Evolutionary conservation across 2,797 vertebrate genomes (phyloP).

Genomic region (Heterohyrax brucei): DNA sequence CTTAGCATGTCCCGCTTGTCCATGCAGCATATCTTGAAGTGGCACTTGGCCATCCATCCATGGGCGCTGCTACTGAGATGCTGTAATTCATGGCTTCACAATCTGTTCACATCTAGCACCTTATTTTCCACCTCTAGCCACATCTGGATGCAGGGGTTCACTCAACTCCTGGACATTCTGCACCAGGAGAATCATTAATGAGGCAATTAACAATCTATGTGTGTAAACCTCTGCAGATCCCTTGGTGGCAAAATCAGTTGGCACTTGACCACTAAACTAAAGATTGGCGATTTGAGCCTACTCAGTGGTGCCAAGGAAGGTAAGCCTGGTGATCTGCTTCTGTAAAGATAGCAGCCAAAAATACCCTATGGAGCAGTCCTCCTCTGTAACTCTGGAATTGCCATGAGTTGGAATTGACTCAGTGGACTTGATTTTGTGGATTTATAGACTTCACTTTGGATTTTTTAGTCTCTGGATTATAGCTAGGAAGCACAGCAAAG

Average conservation of each 20-base stretch:
- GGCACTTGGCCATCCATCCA: neutral
- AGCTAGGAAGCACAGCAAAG: too few relatives aligned
- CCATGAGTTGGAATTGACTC: too few relatives aligned
- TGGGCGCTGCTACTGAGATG: neutral
- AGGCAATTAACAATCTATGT: neutral
- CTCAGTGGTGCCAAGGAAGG: too few relatives aligned
- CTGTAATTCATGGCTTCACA: rapidly evolving
- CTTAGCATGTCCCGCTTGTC: neutral
- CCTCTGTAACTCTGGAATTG: too few relatives aligned
- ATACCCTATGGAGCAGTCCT: too few relatives aligned
- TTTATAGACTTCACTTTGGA: neutral
- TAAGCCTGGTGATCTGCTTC: too few relatives aligned
- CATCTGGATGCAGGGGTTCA: neutral
- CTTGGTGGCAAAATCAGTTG: too few relatives aligned
- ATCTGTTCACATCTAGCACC: neutral
- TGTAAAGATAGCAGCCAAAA: too few relatives aligned
- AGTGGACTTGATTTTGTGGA: too few relatives aligned
- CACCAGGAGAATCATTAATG: neutral
- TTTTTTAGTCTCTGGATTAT: neutral
- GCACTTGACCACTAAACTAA: too few relatives aligned
- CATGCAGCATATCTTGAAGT: neutral
- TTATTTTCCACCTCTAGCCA: neutral
- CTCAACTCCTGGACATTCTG: neutral
- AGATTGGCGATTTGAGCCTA: too few relatives aligned
- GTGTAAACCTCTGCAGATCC: too few relatives aligned